Evolutionary conservation across 2,888 invertebrate genomes (phyloP).

Genomic region (Agrochola lychnidis): DNA sequence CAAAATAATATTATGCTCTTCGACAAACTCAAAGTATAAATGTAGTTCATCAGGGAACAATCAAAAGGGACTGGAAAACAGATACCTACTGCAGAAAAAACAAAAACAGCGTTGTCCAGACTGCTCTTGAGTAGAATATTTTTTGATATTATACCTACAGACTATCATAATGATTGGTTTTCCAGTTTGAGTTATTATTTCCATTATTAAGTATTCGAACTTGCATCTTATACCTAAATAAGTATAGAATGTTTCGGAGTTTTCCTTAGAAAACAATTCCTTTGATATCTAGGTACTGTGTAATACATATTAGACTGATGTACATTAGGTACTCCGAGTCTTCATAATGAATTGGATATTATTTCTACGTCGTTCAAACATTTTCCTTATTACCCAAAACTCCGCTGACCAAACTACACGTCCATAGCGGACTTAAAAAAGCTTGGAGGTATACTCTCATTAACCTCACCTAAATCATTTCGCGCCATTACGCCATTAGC

Average conservation of each 20-base stretch:
- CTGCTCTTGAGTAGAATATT: too few species aligned
- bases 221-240: background rate
- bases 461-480: background rate
- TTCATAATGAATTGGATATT: conserved; percentile 19
- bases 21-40: too few species aligned
- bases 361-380: conserved; percentile 12
- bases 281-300: background rate
- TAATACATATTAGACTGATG: background rate
- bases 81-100: too few species aligned
- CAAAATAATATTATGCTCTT: too few species aligned
- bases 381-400: conserved; percentile 25
- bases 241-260: background rate
- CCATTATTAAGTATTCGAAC: background rate
- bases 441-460: background rate
- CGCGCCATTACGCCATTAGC: background rate
- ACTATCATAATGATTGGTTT: too few species aligned
- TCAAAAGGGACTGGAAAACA: too few species aligned
- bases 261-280: background rate
- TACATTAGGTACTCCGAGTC: background rate
- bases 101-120: background rate
- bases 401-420: conserved; percentile 27
- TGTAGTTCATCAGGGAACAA: too few species aligned
- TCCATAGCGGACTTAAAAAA: conserved; percentile 9
- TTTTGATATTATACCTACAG: too few species aligned
- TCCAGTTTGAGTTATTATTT: background rate